Base-by-base conservation (phyloP, 2,113 vertebrate species). In the Uria aalge region DNA sequence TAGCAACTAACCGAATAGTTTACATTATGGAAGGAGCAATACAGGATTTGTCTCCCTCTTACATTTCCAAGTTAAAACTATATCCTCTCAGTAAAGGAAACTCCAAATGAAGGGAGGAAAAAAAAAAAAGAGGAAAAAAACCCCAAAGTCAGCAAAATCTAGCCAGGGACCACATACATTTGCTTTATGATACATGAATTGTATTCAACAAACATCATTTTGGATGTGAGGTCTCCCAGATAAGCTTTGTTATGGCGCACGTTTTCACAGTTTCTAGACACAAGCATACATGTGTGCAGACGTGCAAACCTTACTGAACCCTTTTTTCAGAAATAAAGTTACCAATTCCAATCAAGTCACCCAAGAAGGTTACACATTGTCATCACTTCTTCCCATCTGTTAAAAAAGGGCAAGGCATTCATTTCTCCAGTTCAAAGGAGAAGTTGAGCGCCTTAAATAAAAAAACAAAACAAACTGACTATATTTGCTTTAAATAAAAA, bases 31-130 rank as follows among this genome's bases (percentile, higher is more conserved):
- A 76, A 71, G 34, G 10, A 74, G n/a, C 47, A 88, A 63, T 9
- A 26, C 0, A 0, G 7, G 2, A 15, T 18, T 91, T 68, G n/a
- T 27, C 41, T 15, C 4, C 6, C 38, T 13, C n/a, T 63, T 16
- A 2, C 12, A 12, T 20, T 84, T 73, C 52, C 32, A 60, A 4
- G 9, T 48, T 48, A 32, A 66, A 32, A 19, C 9, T 47, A 8
- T 9, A 6, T 11, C 5, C 22, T 48, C 47, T 68, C n/a, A 53
- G 22, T 40, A 30, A 66, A 62, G 40, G 21, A 48, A 78, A 66
- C 38, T 55, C 32, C 32, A 64, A 30, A 11, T 20, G 7, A 53
- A 50, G 27, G 9, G 7, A 15, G 9, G 20, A 38, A 16, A 30
- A 38, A 38, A 38, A 8, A n/a, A n/a, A n/a, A 6, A 32, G 15